Conservation (phyloP, 1,140 invertebrate species). For the Lanistes nyassanus region DNA sequence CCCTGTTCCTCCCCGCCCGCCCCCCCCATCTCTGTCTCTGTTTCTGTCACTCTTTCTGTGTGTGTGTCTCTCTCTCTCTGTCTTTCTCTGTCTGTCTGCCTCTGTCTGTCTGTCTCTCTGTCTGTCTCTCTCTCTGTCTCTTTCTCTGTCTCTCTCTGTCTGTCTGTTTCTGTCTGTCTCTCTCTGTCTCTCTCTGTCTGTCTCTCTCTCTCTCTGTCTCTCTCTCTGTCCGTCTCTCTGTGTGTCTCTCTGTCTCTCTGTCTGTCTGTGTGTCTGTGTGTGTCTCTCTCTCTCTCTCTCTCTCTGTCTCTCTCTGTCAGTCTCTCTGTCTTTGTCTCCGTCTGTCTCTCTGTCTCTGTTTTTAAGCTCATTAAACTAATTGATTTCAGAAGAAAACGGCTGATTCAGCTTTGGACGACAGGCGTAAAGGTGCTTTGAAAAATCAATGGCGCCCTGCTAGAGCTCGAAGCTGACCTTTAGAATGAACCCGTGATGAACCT, state of each 20-base stretch:
- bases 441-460: not conserved
- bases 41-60: not conserved
- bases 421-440: not conserved
- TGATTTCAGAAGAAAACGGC: not conserved
- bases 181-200: not conserved
- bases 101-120: not conserved
- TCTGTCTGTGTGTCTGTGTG: not conserved
- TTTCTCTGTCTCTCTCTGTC: not conserved
- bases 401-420: not conserved
- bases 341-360: constrained; percentile 3
- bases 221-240: not conserved
- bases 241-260: not conserved
- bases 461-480: no score
- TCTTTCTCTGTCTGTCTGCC: no score
- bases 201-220: not conserved
- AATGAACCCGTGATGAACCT: no score
- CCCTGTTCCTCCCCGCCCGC: no score
- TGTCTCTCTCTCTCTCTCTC: constrained; percentile 13
- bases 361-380: not conserved
- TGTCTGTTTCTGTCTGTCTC: not conserved
- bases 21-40: no score
- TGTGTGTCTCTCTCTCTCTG: no score
- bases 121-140: not conserved
- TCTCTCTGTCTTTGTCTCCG: not conserved
- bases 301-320: not conserved